phyloP scores from a whole-genome alignment of 2,888 invertebrate genomes.

The Himalopsyche japonica region DNA sequence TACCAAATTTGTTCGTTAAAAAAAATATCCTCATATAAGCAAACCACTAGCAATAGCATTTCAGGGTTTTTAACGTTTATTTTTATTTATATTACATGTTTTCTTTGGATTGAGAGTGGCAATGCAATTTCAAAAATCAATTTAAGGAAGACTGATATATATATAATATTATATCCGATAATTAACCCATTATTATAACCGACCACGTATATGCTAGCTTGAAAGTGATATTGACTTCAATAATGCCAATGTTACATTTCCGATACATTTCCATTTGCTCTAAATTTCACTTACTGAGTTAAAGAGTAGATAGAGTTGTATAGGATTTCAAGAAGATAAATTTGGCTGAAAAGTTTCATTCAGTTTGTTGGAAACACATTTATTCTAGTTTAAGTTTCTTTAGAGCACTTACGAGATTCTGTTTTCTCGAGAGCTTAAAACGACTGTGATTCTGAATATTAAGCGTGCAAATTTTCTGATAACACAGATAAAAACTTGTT shows the following conservation, averaged over 20 bases:
- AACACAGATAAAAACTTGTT: not conserved
- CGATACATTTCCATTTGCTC: not conserved
- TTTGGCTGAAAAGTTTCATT: not conserved
- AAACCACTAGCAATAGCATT: too few relatives aligned
- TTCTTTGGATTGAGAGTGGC: too few relatives aligned
- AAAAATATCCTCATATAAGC: too few relatives aligned
- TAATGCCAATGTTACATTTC: not conserved
- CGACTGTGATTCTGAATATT: not conserved
- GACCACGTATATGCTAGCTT: too few relatives aligned
- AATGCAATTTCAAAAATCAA: too few relatives aligned
- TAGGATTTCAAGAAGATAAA: not conserved
- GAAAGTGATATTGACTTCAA: not conserved
- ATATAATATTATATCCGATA: too few relatives aligned
- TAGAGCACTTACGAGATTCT: not conserved
- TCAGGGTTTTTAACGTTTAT: too few relatives aligned
- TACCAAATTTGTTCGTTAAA: too few relatives aligned
- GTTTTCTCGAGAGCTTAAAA: not conserved
- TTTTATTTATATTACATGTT: too few relatives aligned
- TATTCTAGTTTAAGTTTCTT: not conserved
- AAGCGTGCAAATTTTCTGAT: not conserved
- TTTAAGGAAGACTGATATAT: too few relatives aligned
- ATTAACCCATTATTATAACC: too few relatives aligned
- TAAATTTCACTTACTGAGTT: not conserved
- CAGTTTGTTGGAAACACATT: not conserved
- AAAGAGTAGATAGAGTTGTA: not conserved